Conservation (phyloP, 92 coral and sea anemone species). For the Metridium senile region DNA sequence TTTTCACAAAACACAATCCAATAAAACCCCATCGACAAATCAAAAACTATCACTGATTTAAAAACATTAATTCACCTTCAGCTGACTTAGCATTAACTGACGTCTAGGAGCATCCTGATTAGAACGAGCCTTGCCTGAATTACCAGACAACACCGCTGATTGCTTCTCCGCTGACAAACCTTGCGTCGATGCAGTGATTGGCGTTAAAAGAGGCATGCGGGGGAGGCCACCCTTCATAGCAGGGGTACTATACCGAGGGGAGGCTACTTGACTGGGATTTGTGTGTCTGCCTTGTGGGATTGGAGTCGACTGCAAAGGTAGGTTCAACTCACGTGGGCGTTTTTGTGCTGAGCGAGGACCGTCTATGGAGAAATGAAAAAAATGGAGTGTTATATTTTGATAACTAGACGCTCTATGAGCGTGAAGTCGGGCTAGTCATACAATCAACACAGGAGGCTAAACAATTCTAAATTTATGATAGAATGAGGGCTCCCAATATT, state of each 20-base stretch:
- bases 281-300: neutral
- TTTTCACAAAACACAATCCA: no score
- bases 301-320: neutral
- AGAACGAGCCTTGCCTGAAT: neutral
- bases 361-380: neutral
- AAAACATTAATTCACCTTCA: constrained; percentile 49
- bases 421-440: no score
- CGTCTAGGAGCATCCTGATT: constrained; percentile 44
- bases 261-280: neutral
- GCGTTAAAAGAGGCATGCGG: constrained; percentile 41
- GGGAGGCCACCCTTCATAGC: constrained; percentile 11
- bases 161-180: constrained; percentile 4
- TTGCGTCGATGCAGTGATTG: constrained; percentile 4
- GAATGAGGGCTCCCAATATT: no score
- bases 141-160: neutral
- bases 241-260: constrained; percentile 70
- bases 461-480: no score
- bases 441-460: no score
- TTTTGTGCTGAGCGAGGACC: neutral
- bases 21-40: no score
- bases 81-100: constrained; percentile 75
- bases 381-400: neutral
- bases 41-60: no score
- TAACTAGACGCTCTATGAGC: no score
- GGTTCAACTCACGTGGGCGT: neutral